A percentile compares a stretch with the other conserved stretches of the same genome.
These are phyloP conservation scores for Clivina fossor DNA, from an alignment of 2,888 invertebrate genomes.

Conservation along the genomic window DNA sequence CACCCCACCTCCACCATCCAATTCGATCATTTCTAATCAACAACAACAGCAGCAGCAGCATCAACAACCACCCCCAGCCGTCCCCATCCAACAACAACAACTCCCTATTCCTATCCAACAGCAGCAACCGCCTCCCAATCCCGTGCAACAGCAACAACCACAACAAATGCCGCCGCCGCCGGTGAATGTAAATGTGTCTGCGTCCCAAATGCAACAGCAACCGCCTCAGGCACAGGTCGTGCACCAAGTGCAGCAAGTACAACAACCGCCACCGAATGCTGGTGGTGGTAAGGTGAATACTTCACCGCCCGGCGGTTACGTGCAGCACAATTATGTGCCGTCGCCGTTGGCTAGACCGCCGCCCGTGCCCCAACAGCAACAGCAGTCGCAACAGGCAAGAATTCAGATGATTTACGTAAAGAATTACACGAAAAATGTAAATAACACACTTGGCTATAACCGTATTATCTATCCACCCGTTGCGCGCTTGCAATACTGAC, in stretches of 20 bases:
- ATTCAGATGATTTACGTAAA: slow-evolving; percentile 35
- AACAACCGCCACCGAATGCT: slow-evolving; percentile 43
- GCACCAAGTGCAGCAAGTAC: slow-evolving; percentile 42
- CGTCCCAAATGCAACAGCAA: slow-evolving; percentile 40
- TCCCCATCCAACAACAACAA: slow-evolving; percentile 37
- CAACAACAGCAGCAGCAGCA: slow-evolving; percentile 33
- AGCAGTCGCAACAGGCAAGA: slow-evolving; percentile 39
- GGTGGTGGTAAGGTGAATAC: slow-evolving; percentile 5
- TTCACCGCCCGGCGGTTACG: slow-evolving; percentile 8
- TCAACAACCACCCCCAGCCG: slow-evolving; percentile 40
- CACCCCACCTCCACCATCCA: slow-evolving; percentile 56
- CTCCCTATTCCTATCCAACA: slow-evolving; percentile 36
- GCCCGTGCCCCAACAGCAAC: slow-evolving; percentile 40
- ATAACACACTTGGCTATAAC: slow-evolving; percentile 22
- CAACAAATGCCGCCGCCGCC: slow-evolving; percentile 42
- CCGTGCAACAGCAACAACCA: slow-evolving; percentile 25
- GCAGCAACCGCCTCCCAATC: slow-evolving; percentile 4
- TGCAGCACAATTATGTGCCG: slow-evolving; percentile 19
- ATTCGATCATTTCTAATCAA: slow-evolving; percentile 25
- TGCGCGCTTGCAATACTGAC: too few species aligned
- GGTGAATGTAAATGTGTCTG: slow-evolving; percentile 36
- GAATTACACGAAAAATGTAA: slow-evolving; percentile 28
- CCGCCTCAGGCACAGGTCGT: slow-evolving; percentile 42
- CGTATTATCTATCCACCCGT: neutral
- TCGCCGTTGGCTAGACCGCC: slow-evolving; percentile 35